A percentile compares a stretch with the other conserved stretches of the same genome.
Conservation (phyloP, 2,888 invertebrate species). For the Protula sp. region DNA sequence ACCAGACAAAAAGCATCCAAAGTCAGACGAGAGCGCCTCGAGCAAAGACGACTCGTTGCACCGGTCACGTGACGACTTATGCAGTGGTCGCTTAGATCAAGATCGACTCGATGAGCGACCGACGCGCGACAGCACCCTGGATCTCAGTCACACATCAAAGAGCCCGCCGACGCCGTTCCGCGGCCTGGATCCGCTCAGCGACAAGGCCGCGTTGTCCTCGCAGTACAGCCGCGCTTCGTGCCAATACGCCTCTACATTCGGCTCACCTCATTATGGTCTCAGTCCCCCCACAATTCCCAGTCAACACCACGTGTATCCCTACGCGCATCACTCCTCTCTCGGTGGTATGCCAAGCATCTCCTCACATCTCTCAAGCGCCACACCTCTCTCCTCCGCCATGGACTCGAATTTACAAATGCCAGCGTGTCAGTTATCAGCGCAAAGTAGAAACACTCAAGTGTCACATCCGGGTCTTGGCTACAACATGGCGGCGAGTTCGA, state of each 20-base stretch:
- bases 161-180: not conserved
- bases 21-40: not conserved
- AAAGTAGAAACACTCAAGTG: too few relatives aligned
- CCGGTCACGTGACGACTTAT: not conserved
- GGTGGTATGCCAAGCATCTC: not conserved
- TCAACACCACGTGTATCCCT: not conserved
- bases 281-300: not conserved
- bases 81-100: not conserved
- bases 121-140: not conserved
- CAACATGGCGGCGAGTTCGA: not conserved
- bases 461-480: constrained; percentile 4
- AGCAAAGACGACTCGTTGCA: not conserved
- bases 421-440: constrained; percentile 9
- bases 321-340: not conserved
- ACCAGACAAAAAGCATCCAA: not conserved
- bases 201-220: not conserved
- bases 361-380: not conserved
- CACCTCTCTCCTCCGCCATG: constrained; percentile 15
- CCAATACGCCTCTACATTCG: not conserved
- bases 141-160: not conserved
- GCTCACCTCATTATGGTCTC: not conserved
- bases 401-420: constrained; percentile 2
- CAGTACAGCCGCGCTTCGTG: not conserved
- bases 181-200: not conserved
- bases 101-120: not conserved